phyloP scores from a whole-genome alignment of 2,888 invertebrate genomes.

The Drosophila niveifrons region DNA sequence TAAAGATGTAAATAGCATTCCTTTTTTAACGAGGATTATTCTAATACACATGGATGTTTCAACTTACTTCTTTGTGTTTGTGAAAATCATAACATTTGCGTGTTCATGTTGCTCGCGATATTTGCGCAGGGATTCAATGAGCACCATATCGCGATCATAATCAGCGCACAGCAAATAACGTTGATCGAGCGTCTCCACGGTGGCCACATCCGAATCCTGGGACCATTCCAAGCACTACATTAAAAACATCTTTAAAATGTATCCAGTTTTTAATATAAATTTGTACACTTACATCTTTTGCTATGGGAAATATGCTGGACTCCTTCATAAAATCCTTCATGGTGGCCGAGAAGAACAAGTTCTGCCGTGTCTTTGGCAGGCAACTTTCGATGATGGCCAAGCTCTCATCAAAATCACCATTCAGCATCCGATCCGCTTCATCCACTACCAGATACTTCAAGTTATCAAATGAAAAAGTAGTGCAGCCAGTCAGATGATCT shows the following conservation, averaged over 20 bases:
- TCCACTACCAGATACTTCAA: conserved; percentile 96
- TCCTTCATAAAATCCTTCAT: conserved; percentile 93
- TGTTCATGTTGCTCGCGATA: conserved; percentile 90
- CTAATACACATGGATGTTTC: not conserved
- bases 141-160: conserved; percentile 96
- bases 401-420: conserved; percentile 93
- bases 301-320: conserved; percentile 88
- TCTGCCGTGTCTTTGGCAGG: conserved; percentile 93
- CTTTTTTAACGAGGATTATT: not conserved
- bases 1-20: conserved; percentile 82
- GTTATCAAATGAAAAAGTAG: conserved; percentile 92
- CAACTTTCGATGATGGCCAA: conserved; percentile 91
- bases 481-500: conserved; percentile 95
- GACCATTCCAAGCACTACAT: conserved; percentile 87
- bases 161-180: conserved; percentile 96
- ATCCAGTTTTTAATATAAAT: not conserved
- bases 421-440: conserved; percentile 94
- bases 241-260: too few relatives aligned
- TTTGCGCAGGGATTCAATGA: conserved; percentile 92
- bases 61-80: conserved; percentile 96
- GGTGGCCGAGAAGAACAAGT: conserved; percentile 97
- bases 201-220: conserved; percentile 90
- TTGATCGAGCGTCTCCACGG: conserved; percentile 96
- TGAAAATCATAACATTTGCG: conserved; percentile 96
- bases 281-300: conserved; percentile 87